These are phyloP conservation scores for Anagrus nilaparvatae DNA, from an alignment of 1,140 invertebrate species.

Conservation along the genomic window DNA sequence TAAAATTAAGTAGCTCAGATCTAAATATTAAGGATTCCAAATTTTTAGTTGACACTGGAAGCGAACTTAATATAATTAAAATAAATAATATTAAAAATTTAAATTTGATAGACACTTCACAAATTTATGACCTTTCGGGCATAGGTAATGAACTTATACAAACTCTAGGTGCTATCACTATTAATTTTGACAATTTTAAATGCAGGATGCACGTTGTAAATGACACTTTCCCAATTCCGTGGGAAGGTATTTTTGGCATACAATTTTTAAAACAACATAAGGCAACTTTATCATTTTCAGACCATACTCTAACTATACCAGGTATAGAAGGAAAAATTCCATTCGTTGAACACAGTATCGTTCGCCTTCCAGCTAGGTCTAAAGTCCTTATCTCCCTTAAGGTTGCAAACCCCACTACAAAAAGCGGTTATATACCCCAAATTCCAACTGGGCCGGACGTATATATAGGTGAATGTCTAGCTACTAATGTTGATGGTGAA, in stretches of 20 bases:
- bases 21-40: too few species aligned
- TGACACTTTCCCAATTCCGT: background rate
- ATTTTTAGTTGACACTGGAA: background rate
- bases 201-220: background rate
- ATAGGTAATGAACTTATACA: background rate
- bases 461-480: too few species aligned
- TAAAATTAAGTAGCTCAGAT: too few species aligned
- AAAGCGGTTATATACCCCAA: too few species aligned
- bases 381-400: too few species aligned
- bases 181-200: background rate
- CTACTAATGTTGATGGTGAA: too few species aligned
- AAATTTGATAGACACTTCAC: background rate
- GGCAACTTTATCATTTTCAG: background rate
- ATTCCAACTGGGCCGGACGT: too few species aligned
- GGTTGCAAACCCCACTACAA: too few species aligned
- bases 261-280: background rate
- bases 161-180: background rate
- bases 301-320: too few species aligned
- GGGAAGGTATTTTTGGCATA: background rate
- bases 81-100: background rate
- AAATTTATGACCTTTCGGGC: background rate
- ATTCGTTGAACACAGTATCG: too few species aligned
- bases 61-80: background rate
- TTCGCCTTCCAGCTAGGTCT: too few species aligned
- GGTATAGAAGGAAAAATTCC: too few species aligned